Conservation (phyloP, 35 echinoderm and acorn worm species). For the Ophiothrix spiculata region DNA sequence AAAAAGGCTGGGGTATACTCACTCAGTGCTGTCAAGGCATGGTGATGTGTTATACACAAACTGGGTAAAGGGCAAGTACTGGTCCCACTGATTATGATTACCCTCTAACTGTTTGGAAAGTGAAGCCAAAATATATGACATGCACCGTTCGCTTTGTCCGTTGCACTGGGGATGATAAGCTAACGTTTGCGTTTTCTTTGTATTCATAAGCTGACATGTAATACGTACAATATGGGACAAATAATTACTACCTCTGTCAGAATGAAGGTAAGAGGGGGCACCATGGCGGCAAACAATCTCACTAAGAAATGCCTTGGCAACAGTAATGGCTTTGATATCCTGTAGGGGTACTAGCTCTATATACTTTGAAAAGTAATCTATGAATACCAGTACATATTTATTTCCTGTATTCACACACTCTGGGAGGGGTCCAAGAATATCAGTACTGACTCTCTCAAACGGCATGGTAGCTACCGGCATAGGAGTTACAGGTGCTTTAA, state of each 20-base stretch:
- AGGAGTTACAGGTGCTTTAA: constrained; percentile 17
- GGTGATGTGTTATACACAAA: constrained; percentile 47
- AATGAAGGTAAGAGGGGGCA: constrained; percentile 37
- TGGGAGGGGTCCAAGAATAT: constrained; percentile 59
- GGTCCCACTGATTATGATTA: constrained; percentile 18
- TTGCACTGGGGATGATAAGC: constrained; percentile 63
- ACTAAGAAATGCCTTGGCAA: constrained; percentile 34
- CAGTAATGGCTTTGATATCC: constrained; percentile 34
- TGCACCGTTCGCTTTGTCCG: constrained; percentile 51
- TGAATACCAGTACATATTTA: constrained; percentile 51
- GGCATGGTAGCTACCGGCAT: constrained; percentile 27
- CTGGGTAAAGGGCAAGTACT: constrained; percentile 30
- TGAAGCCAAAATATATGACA: constrained; percentile 27
- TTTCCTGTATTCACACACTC: constrained; percentile 28
- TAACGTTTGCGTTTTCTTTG: constrained; percentile 40
- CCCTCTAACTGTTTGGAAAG: constrained; percentile 23
- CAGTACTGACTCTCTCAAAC: constrained; percentile 51
- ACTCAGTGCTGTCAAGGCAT: constrained; percentile 36
- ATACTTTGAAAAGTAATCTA: constrained; percentile 63
- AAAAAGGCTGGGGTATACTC: constrained; percentile 43
- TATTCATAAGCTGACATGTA: constrained; percentile 34
- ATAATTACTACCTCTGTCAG: constrained; percentile 50
- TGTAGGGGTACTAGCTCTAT: constrained; percentile 39
- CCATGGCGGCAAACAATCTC: constrained; percentile 50
- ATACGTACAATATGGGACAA: constrained; percentile 51